Evolutionary conservation across 2,888 invertebrate genomes (phyloP).

Genomic region (Spilarctia lutea): DNA sequence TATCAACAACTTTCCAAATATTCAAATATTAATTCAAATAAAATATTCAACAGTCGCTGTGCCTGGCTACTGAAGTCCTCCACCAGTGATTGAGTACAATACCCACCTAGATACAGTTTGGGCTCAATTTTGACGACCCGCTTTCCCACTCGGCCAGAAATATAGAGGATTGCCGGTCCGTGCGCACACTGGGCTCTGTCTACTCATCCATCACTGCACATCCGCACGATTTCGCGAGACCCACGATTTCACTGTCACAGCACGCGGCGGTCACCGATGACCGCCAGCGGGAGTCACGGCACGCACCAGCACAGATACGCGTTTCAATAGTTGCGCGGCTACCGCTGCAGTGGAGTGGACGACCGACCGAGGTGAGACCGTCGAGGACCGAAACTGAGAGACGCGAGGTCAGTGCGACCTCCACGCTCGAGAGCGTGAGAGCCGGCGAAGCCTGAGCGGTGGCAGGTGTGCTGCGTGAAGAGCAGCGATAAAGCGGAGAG

Average conservation of each 20-base stretch:
- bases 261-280: constrained; percentile 73
- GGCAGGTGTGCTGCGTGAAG: constrained; percentile 74
- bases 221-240: constrained; percentile 80
- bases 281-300: constrained; percentile 72
- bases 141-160: constrained; percentile 76
- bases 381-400: constrained; percentile 66
- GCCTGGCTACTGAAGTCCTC: constrained; percentile 52
- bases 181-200: constrained; percentile 75
- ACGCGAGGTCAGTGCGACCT: constrained; percentile 75
- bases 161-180: constrained; percentile 67
- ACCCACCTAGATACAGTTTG: constrained; percentile 85
- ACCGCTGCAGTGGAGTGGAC: constrained; percentile 65
- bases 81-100: constrained; percentile 53
- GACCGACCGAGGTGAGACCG: constrained; percentile 68
- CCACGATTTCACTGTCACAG: constrained; percentile 86
- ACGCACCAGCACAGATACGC: constrained; percentile 67
- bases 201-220: constrained; percentile 86
- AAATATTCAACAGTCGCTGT: constrained; percentile 77
- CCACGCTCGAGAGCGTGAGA: constrained; percentile 82
- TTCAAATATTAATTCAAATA: no score
- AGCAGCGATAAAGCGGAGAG: constrained; percentile 69
- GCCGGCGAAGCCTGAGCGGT: constrained; percentile 76
- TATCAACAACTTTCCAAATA: constrained; percentile 76
- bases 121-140: constrained; percentile 85
- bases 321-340: constrained; percentile 67